These are phyloP conservation scores for Heterodera carotae DNA, from an alignment of 1,140 invertebrate genomes.

Conservation along the genomic window DNA sequence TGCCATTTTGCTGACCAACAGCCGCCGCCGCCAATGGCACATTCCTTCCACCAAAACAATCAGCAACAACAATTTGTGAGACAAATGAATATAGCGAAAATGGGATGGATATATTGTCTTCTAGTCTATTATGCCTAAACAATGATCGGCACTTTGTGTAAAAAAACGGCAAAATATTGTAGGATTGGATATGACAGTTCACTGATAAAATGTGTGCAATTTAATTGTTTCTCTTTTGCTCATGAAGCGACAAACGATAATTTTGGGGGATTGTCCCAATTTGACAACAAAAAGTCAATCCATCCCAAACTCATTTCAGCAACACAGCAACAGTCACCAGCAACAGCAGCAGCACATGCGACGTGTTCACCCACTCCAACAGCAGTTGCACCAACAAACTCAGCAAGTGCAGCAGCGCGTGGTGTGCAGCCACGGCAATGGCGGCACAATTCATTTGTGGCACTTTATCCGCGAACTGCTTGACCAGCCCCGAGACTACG, in stretches of 20 bases:
- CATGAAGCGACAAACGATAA: too few species aligned
- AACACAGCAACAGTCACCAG: conserved; percentile 18
- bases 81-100: too few species aligned
- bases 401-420: conserved; percentile 28
- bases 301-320: neutral
- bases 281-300: too few species aligned
- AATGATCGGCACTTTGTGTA: too few species aligned
- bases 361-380: neutral
- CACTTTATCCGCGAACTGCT: conserved; percentile 96
- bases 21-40: conserved; percentile 1
- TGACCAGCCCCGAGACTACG: conserved; percentile 79
- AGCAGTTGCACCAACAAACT: conserved; percentile 16
- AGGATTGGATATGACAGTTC: too few species aligned
- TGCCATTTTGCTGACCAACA: conserved; percentile 12
- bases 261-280: too few species aligned
- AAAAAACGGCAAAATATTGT: too few species aligned
- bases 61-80: neutral
- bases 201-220: too few species aligned
- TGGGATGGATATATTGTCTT: too few species aligned
- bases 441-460: conserved; percentile 90
- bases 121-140: too few species aligned
- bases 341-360: conserved; percentile 37
- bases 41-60: neutral
- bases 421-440: conserved; percentile 26
- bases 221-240: too few species aligned